phyloP scores from a whole-genome alignment of 1,140 invertebrate genomes.

The Brachionus koreanus region DNA sequence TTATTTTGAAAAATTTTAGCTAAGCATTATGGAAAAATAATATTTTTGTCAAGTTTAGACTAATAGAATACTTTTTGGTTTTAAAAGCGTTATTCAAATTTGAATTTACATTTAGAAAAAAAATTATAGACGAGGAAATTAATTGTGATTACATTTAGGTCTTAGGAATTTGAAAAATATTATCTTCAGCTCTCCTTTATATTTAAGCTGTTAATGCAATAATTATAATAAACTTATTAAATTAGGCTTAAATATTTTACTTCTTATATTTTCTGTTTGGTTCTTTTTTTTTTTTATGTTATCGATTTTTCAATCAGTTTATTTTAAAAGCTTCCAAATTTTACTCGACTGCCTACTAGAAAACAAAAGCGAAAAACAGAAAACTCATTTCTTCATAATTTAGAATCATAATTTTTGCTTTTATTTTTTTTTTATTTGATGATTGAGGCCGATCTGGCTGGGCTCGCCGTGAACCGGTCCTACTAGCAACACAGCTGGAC shows the following conservation, averaged over 20 bases:
- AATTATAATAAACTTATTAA: conserved; percentile 39
- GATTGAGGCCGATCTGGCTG: neutral
- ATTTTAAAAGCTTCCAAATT: conserved; percentile 15
- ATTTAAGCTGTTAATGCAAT: neutral
- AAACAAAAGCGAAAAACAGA: neutral
- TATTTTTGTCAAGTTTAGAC: too few relatives aligned
- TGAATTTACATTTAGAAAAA: too few relatives aligned
- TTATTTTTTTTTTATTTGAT: neutral
- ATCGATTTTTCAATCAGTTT: conserved; percentile 36
- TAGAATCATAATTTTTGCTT: conserved; percentile 8
- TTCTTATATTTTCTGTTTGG: neutral
- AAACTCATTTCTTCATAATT: conserved; percentile 4
- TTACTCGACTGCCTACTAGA: neutral
- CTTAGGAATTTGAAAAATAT: neutral
- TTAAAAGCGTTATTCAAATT: too few relatives aligned
- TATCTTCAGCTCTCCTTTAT: neutral
- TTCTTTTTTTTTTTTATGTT: neutral
- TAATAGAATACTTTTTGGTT: too few relatives aligned
- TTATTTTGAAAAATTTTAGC: neutral
- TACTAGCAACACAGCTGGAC: neutral
- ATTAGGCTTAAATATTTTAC: conserved; percentile 28
- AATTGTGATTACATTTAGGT: neutral
- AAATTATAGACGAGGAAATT: neutral
- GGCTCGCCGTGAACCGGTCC: neutral
- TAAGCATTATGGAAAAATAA: too few relatives aligned